Base-by-base conservation (phyloP, 2,888 invertebrate species). In the Romanomermis culicivorax region DNA sequence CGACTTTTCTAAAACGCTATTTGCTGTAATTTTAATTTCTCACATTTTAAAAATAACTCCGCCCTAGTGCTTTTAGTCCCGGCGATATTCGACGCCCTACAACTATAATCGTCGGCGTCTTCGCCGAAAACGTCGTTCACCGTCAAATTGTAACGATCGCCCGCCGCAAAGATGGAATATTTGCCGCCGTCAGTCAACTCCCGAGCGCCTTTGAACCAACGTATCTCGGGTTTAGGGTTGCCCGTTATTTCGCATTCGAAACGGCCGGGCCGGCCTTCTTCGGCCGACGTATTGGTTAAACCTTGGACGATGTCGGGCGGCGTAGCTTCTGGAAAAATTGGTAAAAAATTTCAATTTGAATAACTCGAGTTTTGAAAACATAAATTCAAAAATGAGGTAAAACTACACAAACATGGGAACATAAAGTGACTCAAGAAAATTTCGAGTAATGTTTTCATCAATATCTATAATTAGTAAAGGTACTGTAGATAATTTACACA, bases 41-140 rank as follows among this genome's bases (percentile, higher is more conserved):
- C 73, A 87, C 86, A 88, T 83, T 89, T 91, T 64, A 99, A 95
- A 54, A 85, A 77, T 56, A 97, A 78, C 66, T 93, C 85, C 36
- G 88, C 93, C 59, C 91, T 77, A n/a, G 91, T 91, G 54, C 87
- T 85, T 72, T 89, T 85, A 29, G 85, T 81, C 27, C 97, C 97
- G 17, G 85, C 93, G 64, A 82, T 81, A 75, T 97, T 99, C 58
- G 83, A 82, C 1, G 93, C 97, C 55, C 91, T 79, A 68, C 89
- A 88, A 14, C 85, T 81, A 70, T 99, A 99, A 71, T 97, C 95
- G 71, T 97, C 97, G 0, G 91, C 89, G 72, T 99, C 97, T 70
- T 97, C 97, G 0, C 91, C 89, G 71, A 82, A 91, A 2, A 93
- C 83, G 65, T 93, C 88, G 68, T 83, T 81, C 24, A 99, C 84